Base-by-base conservation (phyloP, 2,888 invertebrate species). In the Hyppa rectilinea region DNA sequence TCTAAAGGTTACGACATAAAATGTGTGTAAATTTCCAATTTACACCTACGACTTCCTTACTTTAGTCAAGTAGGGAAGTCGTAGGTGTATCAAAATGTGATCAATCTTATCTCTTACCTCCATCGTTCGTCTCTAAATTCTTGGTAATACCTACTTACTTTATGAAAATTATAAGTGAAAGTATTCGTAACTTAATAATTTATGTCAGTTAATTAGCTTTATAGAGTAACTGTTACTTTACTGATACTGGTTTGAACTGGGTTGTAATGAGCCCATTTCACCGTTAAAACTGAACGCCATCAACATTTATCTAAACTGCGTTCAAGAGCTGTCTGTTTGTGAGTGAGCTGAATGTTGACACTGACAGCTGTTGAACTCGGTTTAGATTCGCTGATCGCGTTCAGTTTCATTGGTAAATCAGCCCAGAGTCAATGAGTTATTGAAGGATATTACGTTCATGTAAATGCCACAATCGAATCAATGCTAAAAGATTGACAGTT, bases 51-150 rank as follows among this genome's bases (percentile, higher is more conserved):
- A n/a, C n/a, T n/a, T n/a, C n/a, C n/a, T n/a, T n/a, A n/a, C n/a
- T n/a, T n/a, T n/a, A n/a, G n/a, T 29, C 1, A 52, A 50, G 0
- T 31, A 23, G 40, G 23, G 10, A 23, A 23, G n/a, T 63, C 12
- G 40, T 43, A 64, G 14, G 72, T 36, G 29, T 56, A 65, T 31
- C 26, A 74, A 64, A 72, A 29, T 43, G 17, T 36, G 49, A 26
- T 43, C 43, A 64, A 73, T 45, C 23, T 20, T 56, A 23, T 45
- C 10, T 12, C n/a, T 20, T 38, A 52, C 56, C 45, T 23, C n/a
- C 9, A 40, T 65, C n/a, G 52, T 38, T 38, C 1, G 12, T 31
- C 29, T 23, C 17, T 36, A 31, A n/a, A 29, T 65, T 43, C 4
- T 4, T 26, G n/a, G 17, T 34, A 38, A 17, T 12, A 36, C 14